These are phyloP conservation scores for Platycercus adscitus DNA, from an alignment of 2,113 vertebrate species.

Conservation along the genomic window DNA sequence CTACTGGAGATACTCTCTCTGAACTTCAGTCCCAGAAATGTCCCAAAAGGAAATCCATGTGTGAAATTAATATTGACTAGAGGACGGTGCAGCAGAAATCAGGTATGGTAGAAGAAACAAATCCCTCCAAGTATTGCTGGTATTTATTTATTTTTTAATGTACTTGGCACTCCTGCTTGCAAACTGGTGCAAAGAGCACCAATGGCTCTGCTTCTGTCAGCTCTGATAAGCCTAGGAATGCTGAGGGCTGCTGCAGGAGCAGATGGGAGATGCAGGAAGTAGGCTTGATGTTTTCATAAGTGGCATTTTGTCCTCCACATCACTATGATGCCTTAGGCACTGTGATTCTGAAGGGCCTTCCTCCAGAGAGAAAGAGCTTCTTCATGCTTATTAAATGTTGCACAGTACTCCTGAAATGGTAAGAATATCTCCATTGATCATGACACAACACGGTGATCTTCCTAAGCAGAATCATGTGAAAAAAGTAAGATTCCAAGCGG, in stretches of 20 bases:
- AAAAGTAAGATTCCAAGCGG: neutral
- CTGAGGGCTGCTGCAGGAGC: neutral
- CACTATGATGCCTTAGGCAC: neutral
- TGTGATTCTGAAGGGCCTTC: constrained; percentile 3
- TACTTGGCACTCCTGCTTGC: neutral
- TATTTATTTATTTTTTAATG: neutral
- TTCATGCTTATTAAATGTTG: neutral
- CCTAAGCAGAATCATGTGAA: neutral
- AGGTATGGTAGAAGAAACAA: neutral
- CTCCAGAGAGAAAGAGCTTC: neutral
- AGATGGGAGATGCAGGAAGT: neutral
- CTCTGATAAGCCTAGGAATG: neutral
- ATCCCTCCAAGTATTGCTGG: neutral
- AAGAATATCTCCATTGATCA: constrained; percentile 19
- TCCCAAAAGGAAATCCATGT: neutral
- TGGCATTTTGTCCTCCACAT: neutral
- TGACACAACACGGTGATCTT: neutral
- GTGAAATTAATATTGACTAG: neutral
- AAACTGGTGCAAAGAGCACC: neutral
- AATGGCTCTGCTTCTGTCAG: neutral
- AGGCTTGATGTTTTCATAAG: constrained; percentile 8
- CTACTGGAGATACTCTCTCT: neutral
- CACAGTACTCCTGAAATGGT: constrained; percentile 15
- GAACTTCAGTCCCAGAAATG: neutral
- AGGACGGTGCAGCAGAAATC: neutral